Base-by-base conservation (phyloP, 1,140 invertebrate species). In the Aphaenogaster rudis region DNA sequence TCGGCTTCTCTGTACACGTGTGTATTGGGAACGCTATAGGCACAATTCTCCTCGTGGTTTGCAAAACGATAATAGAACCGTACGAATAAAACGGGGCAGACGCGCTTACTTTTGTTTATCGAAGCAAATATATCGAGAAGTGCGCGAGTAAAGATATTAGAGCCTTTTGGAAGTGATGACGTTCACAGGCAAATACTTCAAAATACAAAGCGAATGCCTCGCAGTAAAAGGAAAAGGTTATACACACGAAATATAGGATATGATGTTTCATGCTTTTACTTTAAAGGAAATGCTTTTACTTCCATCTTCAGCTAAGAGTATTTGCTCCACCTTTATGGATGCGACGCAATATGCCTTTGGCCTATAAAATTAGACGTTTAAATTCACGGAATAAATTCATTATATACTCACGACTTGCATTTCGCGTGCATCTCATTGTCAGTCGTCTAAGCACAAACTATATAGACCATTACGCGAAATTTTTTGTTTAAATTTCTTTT, bases 271-370 rank as follows among this genome's bases (percentile, higher is more conserved):
- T 79, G 45, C 45, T 79, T 66, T 48, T 78, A 79, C 42, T 79
- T 64, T 50, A 66, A 79, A 66, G 59, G 77, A 79, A 79, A 66
- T 17, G 61, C 77, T 79, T 79, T 66, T 78, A 63, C 45, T 66
- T 79, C 59, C 59, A 79, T 66, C 45, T 66, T 66, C 45, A 66
- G 61, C 28, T 50, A 66, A 66, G 45, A 79, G 45, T 79, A 79
- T 79, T 79, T 79, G 61, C 59, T 79, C n/a, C 28, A 79, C 21
- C 28, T 79, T 79, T 79, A 79, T 36, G 61, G 39, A 77, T 17
- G 77, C 42, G 42, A 66, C 61, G 61, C 59, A 79, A 79, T 79
- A 79, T 79, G 17, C 54, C 13, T 79, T 66, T 50, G 59, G 33
- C 17, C 61, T 66, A 66, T 67, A 66, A 79, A 79, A 79, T 79